Evolutionary conservation across 2,113 vertebrate species (phyloP).

Genomic region (Datnioides undecimradiatus): DNA sequence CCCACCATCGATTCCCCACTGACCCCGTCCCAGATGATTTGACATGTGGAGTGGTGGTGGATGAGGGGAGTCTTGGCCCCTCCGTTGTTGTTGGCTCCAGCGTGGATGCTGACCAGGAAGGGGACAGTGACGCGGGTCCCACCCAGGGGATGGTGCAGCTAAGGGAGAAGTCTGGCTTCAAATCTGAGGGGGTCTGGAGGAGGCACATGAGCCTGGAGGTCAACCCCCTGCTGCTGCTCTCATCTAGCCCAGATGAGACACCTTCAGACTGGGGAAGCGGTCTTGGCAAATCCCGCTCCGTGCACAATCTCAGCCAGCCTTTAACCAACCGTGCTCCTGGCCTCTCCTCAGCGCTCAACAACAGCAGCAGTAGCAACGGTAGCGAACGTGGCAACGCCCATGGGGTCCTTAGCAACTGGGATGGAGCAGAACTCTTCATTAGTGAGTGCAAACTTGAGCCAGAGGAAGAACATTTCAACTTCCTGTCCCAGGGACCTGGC

Average conservation of each 20-base stretch:
- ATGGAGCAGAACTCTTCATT: slow-evolving; percentile 91
- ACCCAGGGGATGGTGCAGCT: slow-evolving; percentile 76
- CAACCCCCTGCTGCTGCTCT: slow-evolving; percentile 89
- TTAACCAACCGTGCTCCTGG: slow-evolving; percentile 85
- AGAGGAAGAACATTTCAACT: slow-evolving; percentile 85
- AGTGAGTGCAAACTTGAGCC: slow-evolving; percentile 89
- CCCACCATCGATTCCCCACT: slow-evolving; percentile 84
- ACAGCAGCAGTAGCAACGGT: slow-evolving; percentile 86
- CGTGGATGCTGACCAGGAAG: slow-evolving; percentile 52
- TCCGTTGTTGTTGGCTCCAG: slow-evolving; percentile 63
- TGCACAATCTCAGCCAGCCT: slow-evolving; percentile 92
- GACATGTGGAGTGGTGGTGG: slow-evolving; percentile 46
- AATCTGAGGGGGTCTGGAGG: slow-evolving; percentile 89
- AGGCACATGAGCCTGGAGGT: slow-evolving; percentile 92
- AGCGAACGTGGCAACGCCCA: slow-evolving; percentile 86
- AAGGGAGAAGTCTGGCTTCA: slow-evolving; percentile 82
- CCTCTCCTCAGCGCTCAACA: slow-evolving; percentile 81
- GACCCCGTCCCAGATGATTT: slow-evolving; percentile 83
- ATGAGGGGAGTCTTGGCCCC: slow-evolving; percentile 86
- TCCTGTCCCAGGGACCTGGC: slow-evolving; percentile 78
- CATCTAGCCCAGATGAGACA: slow-evolving; percentile 80
- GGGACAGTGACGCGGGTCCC: slow-evolving; percentile 21
- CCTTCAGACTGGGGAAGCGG: slow-evolving; percentile 74
- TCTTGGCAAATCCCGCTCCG: slow-evolving; percentile 93
- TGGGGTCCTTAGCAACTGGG: slow-evolving; percentile 86